A percentile compares a stretch with the other conserved stretches of the same genome.
phyloP scores from a whole-genome alignment of 1,140 invertebrate species.

The Dolichoris vasculosae region DNA sequence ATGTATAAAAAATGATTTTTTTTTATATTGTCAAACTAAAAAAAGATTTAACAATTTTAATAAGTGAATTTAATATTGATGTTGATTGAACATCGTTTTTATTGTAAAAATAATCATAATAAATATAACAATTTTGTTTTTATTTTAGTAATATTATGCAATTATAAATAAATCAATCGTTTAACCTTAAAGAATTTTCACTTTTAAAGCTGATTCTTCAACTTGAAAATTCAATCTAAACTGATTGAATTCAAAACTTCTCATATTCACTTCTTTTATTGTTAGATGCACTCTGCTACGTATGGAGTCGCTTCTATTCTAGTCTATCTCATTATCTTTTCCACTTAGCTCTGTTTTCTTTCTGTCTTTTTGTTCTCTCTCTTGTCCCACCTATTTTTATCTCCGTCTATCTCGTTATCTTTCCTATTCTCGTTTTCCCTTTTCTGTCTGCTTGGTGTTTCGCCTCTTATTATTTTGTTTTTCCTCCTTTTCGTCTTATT shows the following conservation, averaged over 20 bases:
- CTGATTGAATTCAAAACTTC: neutral
- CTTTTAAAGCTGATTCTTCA: neutral
- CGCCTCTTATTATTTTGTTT: neutral
- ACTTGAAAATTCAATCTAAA: neutral
- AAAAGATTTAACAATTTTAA: no score
- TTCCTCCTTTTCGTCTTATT: neutral
- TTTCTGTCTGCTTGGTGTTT: constrained; percentile 47
- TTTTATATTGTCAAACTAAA: no score
- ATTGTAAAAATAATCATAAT: no score
- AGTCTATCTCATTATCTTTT: constrained; percentile 53
- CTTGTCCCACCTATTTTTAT: constrained; percentile 35
- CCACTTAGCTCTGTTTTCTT: constrained; percentile 27
- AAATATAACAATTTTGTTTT: no score
- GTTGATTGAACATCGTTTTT: no score
- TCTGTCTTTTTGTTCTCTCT: constrained; percentile 39
- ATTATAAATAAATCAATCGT: no score
- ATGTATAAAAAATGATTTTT: no score
- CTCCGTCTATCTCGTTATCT: constrained; percentile 26
- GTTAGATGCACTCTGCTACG: neutral
- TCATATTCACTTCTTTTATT: neutral
- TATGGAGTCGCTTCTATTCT: constrained; percentile 50
- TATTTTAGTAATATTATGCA: no score
- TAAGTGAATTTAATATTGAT: no score
- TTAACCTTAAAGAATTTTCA: no score
- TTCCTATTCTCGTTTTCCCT: constrained; percentile 23